Evolutionary conservation across 2,113 vertebrate species (phyloP), one percentile per base, ranked within the genome.

Genomic region (Panthera tigris): DNA sequence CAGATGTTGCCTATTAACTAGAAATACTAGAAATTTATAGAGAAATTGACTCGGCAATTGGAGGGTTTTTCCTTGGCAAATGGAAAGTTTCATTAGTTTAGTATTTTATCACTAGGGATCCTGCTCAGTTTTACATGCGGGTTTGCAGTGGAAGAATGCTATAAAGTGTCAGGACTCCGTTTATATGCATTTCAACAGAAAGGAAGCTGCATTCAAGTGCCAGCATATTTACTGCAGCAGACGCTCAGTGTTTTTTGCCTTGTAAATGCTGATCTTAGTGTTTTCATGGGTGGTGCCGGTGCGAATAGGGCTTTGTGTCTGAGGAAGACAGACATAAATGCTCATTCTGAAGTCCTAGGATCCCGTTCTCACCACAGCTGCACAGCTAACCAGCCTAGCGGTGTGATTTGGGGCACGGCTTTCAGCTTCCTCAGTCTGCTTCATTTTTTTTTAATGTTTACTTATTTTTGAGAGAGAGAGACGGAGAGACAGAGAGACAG

Each of bases 61-160:
- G 63, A 84, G 41, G 71, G 80, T 81, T 97, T 97, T 89, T 89
- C 94, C 94, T 96, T 97, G 92, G 94, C 80, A 79, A 78, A n/a
- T 45, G 52, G 81, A 91, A 61, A 90, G 50, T 92, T 96, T 95
- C 84, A 92, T 98, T 94, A 66, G 76, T 57, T 61, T 81, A 45
- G 19, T 63, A 29, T 97, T 98, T 87, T 91, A 83, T 80, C 41
- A 1, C 87, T 66, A 18, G 79, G 69, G 90, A 73, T 96, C 73
- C 18, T 27, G 83, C 87, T 97, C 55, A 33, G 69, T 96, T 96
- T 87, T 71, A 88, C 41, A 39, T 7, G 94, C 86, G 89, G 79
- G 39, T 66, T 82, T 78, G 74, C 21, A 7, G 15, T 76, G 80
- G 85, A 78, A 52, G 87, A 96, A 96, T 36, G 80, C 82, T 95